These are phyloP conservation scores for Botia kubotai DNA, from an alignment of 2,797 vertebrate species.

Conservation along the genomic window DNA sequence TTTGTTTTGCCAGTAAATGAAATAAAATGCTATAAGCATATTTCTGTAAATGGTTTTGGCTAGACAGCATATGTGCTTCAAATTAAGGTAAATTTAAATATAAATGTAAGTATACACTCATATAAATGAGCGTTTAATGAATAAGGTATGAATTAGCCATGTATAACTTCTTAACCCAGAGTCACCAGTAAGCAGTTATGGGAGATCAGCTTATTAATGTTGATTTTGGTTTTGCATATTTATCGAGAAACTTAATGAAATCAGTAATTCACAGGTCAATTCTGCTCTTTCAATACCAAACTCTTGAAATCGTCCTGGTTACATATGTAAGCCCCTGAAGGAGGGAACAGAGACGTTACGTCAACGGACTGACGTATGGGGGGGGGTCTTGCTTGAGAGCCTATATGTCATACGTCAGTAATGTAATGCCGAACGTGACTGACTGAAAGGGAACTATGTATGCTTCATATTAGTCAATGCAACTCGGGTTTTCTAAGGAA, in stretches of 20 bases:
- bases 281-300: background rate
- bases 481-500: too few relatives aligned
- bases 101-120: background rate
- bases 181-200: background rate
- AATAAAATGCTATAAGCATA: background rate
- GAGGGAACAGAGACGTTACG: too few relatives aligned
- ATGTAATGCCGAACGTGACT: too few relatives aligned
- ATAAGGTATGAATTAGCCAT: constrained; percentile 5
- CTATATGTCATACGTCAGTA: too few relatives aligned
- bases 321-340: too few relatives aligned
- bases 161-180: background rate
- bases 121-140: background rate
- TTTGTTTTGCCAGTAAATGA: background rate
- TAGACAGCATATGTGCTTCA: background rate
- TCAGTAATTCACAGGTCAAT: background rate
- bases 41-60: background rate
- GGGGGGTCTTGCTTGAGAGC: too few relatives aligned
- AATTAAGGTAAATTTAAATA: too few relatives aligned
- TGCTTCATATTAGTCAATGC: too few relatives aligned
- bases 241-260: background rate
- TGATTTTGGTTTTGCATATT: constrained; percentile 16
- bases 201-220: background rate
- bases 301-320: too few relatives aligned
- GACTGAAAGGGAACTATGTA: too few relatives aligned
- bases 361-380: too few relatives aligned